phyloP scores from a whole-genome alignment of 2,113 vertebrate species.

The Daphoenositta chrysoptera region DNA sequence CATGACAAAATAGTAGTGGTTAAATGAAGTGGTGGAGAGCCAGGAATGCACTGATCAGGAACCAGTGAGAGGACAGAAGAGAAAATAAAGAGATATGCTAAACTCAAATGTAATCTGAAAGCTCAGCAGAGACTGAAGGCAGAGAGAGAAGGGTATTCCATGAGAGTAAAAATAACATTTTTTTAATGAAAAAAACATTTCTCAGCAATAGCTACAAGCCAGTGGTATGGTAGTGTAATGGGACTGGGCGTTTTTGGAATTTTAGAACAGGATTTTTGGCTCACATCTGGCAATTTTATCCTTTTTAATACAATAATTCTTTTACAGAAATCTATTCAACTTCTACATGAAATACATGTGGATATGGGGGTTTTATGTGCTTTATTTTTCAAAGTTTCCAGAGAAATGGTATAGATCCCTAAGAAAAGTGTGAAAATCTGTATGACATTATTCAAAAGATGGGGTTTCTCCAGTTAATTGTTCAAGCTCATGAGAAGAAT shows the following conservation, averaged over 20 bases:
- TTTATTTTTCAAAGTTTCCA: neutral
- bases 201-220: neutral
- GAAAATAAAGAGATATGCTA: neutral
- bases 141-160: neutral
- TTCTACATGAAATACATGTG: neutral
- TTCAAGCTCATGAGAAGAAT: neutral
- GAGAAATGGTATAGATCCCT: neutral
- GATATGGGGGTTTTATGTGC: rapidly evolving
- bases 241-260: neutral
- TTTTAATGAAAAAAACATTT: rapidly evolving
- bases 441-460: neutral
- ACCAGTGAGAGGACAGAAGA: neutral
- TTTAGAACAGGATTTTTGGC: neutral
- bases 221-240: neutral
- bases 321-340: neutral
- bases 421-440: neutral
- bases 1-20: neutral
- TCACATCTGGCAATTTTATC: neutral
- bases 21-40: neutral
- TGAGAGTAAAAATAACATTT: neutral
- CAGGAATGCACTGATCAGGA: neutral
- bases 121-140: neutral
- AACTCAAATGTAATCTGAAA: neutral
- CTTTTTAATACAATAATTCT: neutral
- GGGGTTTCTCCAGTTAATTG: rapidly evolving